Evolutionary conservation across 2,797 vertebrate species (phyloP), one percentile per base, ranked within the genome.

Genomic region (Carduelis carduelis): DNA sequence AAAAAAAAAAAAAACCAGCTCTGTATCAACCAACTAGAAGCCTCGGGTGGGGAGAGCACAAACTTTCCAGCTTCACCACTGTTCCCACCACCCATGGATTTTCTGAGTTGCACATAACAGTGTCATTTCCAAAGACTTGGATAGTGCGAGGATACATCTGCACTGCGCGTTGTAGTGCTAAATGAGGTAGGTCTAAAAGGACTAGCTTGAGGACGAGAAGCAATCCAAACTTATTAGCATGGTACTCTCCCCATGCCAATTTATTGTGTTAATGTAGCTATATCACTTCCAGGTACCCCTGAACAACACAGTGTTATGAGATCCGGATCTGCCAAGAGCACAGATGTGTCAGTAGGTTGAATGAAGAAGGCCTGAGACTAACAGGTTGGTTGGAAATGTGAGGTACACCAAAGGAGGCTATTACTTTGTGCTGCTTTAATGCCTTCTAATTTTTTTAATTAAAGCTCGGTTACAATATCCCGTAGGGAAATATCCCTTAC

Each of bases 381-480:
- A 74, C 83, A 96, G 83, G 80, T 84, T 91, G 55, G 77, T 90
- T 91, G 77, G 91, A 95, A 95, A 96, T 88, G 49, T 89, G 93
- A 95, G 92, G 91, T 90, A 77, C 77, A 96, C 91, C 32, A 0
- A 95, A 94, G 66, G 52, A 95, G 88, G 66, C 53, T 95, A 77
- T 95, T 96, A 96, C 88, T 96, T 93, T 95, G 81, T 93, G 80
- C 64, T 91, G 90, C 70, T 95, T 94, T 96, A 96, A 94, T 96
- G 87, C 85, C 87, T 93, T 95, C 95, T 97, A 96, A 96, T 96
- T 96, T 95, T 95, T 95, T 96, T 71, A 95, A 96, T 95, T 96
- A 96, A 96, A 96, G 80, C 85, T 95, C 0, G 18, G 88, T 93
- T 95, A 90, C 80, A 95, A 87, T 71, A 96, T 77, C 90, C 93